Percentiles rank a stretch among this genome's conserved stretches.
Conservation (phyloP, 2,888 invertebrate genomes). For the Calameuta filiformis region DNA sequence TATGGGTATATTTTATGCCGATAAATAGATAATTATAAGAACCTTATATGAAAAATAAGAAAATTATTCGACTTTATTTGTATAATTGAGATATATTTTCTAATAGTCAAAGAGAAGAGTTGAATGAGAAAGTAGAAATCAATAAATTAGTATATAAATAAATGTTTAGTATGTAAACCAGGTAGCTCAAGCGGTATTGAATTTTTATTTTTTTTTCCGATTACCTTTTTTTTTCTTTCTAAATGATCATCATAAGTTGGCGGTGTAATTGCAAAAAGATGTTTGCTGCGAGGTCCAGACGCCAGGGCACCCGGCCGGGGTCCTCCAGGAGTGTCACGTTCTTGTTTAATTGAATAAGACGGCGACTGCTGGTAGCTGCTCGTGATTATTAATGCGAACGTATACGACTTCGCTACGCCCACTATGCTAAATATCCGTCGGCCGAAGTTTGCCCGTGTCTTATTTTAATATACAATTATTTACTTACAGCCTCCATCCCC, state of each 20-base stretch:
- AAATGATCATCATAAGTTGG: not conserved
- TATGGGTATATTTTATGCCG: too few relatives aligned
- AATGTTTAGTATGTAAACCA: not conserved
- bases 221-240: too few relatives aligned
- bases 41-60: not conserved
- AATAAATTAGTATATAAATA: not conserved
- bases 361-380: constrained; percentile 35
- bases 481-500: not conserved
- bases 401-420: constrained; percentile 13
- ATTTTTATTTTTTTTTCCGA: not conserved
- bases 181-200: not conserved
- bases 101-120: too few relatives aligned
- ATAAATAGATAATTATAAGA: not conserved
- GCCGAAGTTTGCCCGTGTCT: not conserved
- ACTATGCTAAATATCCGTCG: not conserved
- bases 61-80: not conserved
- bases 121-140: not conserved
- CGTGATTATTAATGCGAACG: constrained; percentile 46
- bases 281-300: constrained; percentile 30
- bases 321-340: constrained; percentile 35
- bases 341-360: constrained; percentile 51
- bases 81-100: too few relatives aligned
- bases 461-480: not conserved
- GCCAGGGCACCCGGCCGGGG: constrained; percentile 32
- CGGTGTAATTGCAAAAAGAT: constrained; percentile 38